phyloP scores from a whole-genome alignment of 2,113 vertebrate species.

The Helogale parvula region DNA sequence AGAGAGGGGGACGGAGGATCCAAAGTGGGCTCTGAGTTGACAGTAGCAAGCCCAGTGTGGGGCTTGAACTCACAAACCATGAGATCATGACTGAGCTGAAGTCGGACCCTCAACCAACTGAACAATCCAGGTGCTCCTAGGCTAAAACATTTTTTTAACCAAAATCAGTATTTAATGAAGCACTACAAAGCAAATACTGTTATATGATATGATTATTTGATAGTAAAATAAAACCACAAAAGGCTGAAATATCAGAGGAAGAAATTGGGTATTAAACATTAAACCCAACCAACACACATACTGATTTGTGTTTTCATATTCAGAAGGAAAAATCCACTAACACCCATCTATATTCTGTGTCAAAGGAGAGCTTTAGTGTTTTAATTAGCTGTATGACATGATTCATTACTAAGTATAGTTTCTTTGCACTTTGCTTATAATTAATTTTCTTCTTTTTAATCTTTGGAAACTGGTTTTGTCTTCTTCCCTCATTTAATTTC shows the following conservation, averaged over 20 bases:
- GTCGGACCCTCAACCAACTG: no score
- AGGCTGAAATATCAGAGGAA: conserved; percentile 14
- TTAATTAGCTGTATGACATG: background rate
- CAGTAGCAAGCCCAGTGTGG: no score
- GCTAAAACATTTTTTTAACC: conserved; percentile 69
- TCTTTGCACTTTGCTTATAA: conserved; percentile 46
- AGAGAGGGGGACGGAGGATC: no score
- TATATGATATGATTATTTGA: conserved; percentile 68
- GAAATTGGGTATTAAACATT: conserved; percentile 23
- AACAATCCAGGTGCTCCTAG: background rate
- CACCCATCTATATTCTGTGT: background rate
- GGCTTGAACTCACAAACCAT: no score
- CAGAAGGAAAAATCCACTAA: conserved; percentile 25
- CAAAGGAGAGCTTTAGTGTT: conserved; percentile 17
- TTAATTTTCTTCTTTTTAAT: conserved; percentile 63
- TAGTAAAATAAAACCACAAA: conserved; percentile 56
- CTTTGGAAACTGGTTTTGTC: conserved; percentile 31
- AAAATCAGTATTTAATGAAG: conserved; percentile 63
- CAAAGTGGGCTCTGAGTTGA: no score
- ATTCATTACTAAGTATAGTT: conserved; percentile 43
- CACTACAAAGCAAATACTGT: conserved; percentile 41
- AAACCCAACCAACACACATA: background rate
- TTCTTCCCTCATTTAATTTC: conserved; percentile 34
- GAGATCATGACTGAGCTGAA: no score
- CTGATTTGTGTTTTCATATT: conserved; percentile 48